Evolutionary conservation across 2,888 invertebrate species (phyloP).

Genomic region (Diplolepis rosae): DNA sequence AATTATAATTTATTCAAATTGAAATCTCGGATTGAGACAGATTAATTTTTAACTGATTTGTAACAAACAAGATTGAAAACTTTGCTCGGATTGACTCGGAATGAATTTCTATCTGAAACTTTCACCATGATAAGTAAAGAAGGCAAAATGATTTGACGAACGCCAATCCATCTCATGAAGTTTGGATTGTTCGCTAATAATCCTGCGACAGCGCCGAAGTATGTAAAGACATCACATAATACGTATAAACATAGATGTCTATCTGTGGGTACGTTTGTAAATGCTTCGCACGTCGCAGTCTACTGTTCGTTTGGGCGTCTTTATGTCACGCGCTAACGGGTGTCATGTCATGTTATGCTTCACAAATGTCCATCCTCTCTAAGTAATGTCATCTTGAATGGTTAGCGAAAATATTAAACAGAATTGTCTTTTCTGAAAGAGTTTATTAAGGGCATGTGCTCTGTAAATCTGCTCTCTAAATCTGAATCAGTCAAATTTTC

Average conservation of each 20-base stretch:
- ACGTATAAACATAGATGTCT: conserved; percentile 34
- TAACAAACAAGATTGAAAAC: no score
- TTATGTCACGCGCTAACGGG: conserved; percentile 57
- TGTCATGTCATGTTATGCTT: conserved; percentile 57
- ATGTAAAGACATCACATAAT: conserved; percentile 60
- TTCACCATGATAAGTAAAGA: no score
- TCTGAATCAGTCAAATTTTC: no score
- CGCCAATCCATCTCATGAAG: neutral
- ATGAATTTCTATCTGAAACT: no score
- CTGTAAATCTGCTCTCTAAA: no score
- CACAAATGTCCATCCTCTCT: conserved; percentile 27
- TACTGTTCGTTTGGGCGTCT: conserved; percentile 52
- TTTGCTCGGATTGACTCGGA: no score
- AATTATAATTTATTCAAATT: no score
- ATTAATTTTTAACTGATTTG: no score
- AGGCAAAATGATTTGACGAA: neutral
- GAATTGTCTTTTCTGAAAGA: neutral
- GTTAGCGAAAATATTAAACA: neutral
- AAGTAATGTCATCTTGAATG: neutral
- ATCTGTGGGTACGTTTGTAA: conserved; percentile 29
- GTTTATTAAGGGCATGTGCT: neutral
- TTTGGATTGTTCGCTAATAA: conserved; percentile 21
- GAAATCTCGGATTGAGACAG: no score
- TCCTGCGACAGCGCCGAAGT: conserved; percentile 54
- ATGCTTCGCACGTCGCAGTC: conserved; percentile 49